phyloP scores from a whole-genome alignment of 2,888 invertebrate genomes.

The Cabera pusaria region DNA sequence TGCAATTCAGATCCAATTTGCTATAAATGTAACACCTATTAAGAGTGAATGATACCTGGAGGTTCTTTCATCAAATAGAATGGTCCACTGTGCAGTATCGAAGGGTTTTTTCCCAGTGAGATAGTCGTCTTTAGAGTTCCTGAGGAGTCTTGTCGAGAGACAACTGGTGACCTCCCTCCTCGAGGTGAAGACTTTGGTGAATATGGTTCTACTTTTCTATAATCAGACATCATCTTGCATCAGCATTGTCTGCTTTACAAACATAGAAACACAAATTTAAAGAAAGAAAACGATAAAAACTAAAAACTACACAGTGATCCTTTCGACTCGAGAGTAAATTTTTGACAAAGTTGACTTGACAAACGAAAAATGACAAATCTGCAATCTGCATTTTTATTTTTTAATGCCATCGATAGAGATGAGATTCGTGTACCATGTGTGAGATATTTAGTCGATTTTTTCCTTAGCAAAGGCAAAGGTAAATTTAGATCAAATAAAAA shows the following conservation, averaged over 20 bases:
- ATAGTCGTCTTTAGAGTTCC: slow-evolving; percentile 99
- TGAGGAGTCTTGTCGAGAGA: slow-evolving; percentile 97
- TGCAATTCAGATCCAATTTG: too few species aligned
- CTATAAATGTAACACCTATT: too few species aligned
- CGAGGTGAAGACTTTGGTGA: slow-evolving; percentile 97
- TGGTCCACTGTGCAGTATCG: slow-evolving; percentile 98
- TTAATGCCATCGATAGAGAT: slow-evolving; percentile 18
- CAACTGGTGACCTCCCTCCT: slow-evolving; percentile 97
- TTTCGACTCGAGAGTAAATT: slow-evolving; percentile 40
- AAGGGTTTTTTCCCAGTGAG: slow-evolving; percentile 97
- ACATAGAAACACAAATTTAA: slow-evolving; percentile 62
- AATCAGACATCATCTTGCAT: slow-evolving; percentile 95
- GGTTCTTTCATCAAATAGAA: slow-evolving; percentile 99
- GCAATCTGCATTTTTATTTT: slow-evolving; percentile 42
- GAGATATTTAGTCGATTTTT: too few species aligned
- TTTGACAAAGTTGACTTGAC: too few species aligned
- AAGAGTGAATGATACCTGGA: slow-evolving; percentile 88
- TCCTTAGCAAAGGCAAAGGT: too few species aligned
- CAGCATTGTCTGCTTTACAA: slow-evolving; percentile 73
- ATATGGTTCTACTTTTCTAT: slow-evolving; percentile 96
- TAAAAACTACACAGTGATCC: slow-evolving; percentile 45
- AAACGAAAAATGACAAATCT: too few species aligned
- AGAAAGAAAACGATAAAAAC: slow-evolving; percentile 70
- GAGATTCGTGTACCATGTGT: too few species aligned
- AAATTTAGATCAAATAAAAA: too few species aligned